A percentile compares a stretch with the other conserved stretches of the same genome.
Conservation (phyloP, 1,140 invertebrate species). For the Aplysia californica region DNA sequence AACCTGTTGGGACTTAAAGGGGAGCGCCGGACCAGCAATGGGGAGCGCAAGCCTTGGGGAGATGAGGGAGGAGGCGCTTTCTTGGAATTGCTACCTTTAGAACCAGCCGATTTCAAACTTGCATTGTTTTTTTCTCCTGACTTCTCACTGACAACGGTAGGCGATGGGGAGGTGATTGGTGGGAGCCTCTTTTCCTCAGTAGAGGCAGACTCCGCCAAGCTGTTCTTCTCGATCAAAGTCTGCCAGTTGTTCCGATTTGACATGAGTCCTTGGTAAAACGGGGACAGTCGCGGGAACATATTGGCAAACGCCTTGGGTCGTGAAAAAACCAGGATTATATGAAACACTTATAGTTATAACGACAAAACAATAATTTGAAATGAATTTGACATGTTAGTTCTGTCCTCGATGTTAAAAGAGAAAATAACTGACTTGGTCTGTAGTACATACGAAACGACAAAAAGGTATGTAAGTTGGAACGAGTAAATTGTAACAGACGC, state of each 20-base stretch:
- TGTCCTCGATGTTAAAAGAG: neutral
- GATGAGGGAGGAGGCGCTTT: neutral
- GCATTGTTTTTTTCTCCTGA: neutral
- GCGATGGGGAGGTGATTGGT: too few species aligned
- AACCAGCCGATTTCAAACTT: neutral
- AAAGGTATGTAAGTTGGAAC: neutral
- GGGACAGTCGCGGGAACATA: slow-evolving; percentile 90
- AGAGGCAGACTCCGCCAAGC: neutral
- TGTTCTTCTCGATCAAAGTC: slow-evolving; percentile 82
- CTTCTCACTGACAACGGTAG: neutral
- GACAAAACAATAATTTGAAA: neutral
- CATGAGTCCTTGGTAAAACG: slow-evolving; percentile 86
- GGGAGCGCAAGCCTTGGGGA: too few species aligned
- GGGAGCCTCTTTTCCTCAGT: neutral
- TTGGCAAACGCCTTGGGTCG: slow-evolving; percentile 84
- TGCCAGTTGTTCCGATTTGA: slow-evolving; percentile 91
- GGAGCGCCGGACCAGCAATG: too few species aligned
- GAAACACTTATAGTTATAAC: neutral
- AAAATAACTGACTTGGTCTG: neutral
- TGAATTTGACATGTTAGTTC: neutral
- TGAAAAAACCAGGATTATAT: slow-evolving; percentile 14
- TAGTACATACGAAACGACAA: neutral
- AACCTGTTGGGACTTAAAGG: too few species aligned
- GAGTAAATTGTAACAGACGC: neutral
- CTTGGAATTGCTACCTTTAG: neutral